Evolutionary conservation across 1,140 invertebrate genomes (phyloP).

Genomic region (Nephila pilipes): DNA sequence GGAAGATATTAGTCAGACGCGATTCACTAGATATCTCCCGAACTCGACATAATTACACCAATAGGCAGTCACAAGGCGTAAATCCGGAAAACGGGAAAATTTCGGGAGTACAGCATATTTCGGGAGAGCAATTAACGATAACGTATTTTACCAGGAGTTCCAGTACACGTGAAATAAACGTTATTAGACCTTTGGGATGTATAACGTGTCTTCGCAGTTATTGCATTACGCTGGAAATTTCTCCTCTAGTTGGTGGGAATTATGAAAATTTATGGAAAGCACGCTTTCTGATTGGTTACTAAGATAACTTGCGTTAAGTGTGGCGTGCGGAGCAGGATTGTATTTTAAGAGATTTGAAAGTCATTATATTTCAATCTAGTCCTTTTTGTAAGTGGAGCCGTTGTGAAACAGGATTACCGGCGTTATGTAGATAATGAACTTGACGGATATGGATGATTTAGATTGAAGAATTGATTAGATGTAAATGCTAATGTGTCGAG

Average conservation of each 20-base stretch:
- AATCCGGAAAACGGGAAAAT: slow-evolving; percentile 15
- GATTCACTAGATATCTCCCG: not conserved
- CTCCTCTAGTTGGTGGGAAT: slow-evolving; percentile 27
- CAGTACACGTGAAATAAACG: not conserved
- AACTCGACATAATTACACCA: not conserved
- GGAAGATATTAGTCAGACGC: not conserved
- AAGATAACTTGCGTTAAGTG: not conserved
- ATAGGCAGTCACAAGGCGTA: slow-evolving; percentile 30
- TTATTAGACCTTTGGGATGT: slow-evolving; percentile 41
- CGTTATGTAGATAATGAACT: not conserved
- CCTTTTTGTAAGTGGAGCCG: not conserved
- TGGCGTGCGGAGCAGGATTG: not conserved
- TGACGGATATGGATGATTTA: no score
- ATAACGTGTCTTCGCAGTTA: slow-evolving; percentile 37
- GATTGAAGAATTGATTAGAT: no score
- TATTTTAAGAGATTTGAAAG: slow-evolving; percentile 61
- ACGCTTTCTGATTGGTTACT: not conserved
- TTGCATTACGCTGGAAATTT: slow-evolving; percentile 47
- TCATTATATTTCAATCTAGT: slow-evolving; percentile 22
- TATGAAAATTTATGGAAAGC: slow-evolving; percentile 62
- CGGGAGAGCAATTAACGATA: slow-evolving; percentile 55
- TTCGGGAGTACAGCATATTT: slow-evolving; percentile 1
- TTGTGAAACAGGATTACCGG: not conserved
- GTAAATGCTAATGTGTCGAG: no score
- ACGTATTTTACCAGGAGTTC: slow-evolving; percentile 20